These are phyloP conservation scores for Plebejus melissa DNA, from an alignment of 2,888 invertebrate species.

Conservation along the genomic window DNA sequence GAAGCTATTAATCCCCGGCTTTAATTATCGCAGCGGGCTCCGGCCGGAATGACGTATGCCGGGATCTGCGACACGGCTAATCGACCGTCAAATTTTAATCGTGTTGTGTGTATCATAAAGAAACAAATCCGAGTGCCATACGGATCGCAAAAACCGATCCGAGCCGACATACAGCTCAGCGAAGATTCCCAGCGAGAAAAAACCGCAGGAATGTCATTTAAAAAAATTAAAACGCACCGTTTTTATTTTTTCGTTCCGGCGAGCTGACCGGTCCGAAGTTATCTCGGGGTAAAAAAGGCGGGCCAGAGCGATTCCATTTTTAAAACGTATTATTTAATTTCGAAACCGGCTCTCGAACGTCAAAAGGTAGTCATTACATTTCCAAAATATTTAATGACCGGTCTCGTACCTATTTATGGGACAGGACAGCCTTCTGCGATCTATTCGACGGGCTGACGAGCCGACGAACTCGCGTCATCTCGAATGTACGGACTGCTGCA, in stretches of 20 bases:
- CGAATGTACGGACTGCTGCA: neutral
- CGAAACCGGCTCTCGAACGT: slow-evolving; percentile 77
- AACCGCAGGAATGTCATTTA: slow-evolving; percentile 78
- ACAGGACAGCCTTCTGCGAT: slow-evolving; percentile 58
- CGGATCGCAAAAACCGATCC: slow-evolving; percentile 63
- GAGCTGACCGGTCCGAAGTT: slow-evolving; percentile 75
- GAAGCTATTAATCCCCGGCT: slow-evolving; percentile 63
- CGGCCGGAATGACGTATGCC: slow-evolving; percentile 60
- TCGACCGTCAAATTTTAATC: slow-evolving; percentile 52
- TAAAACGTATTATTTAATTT: slow-evolving; percentile 79
- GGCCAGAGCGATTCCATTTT: slow-evolving; percentile 78
- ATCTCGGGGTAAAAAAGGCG: slow-evolving; percentile 77
- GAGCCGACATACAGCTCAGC: slow-evolving; percentile 64
- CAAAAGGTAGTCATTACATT: slow-evolving; percentile 78
- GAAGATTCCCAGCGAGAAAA: slow-evolving; percentile 71
- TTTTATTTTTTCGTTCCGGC: slow-evolving; percentile 67
- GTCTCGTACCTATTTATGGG: slow-evolving; percentile 44
- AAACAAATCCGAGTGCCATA: slow-evolving; percentile 55
- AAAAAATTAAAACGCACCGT: slow-evolving; percentile 75
- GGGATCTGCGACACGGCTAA: slow-evolving; percentile 53
- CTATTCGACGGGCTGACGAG: slow-evolving; percentile 30
- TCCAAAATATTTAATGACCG: slow-evolving; percentile 50
- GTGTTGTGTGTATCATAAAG: slow-evolving; percentile 48
- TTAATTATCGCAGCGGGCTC: slow-evolving; percentile 66
- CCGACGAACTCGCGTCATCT: slow-evolving; percentile 11